Conservation (phyloP, 2,797 vertebrate genomes). For the Hoplostethus atlanticus region DNA sequence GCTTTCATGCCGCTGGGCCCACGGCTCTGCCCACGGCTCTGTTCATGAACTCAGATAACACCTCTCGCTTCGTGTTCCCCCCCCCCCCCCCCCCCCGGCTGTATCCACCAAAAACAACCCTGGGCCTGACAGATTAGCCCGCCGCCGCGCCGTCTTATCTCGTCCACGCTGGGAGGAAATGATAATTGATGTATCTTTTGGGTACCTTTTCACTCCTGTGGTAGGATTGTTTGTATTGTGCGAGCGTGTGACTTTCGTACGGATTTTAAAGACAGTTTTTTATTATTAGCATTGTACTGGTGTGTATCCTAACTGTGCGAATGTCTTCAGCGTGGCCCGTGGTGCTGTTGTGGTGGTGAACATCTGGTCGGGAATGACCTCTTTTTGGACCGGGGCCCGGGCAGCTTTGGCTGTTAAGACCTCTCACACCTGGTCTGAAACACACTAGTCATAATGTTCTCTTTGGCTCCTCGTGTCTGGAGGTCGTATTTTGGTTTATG, state of each 20-base stretch:
- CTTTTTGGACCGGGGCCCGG: conserved; percentile 39
- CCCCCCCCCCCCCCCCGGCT: not conserved
- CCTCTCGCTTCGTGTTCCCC: conserved; percentile 29
- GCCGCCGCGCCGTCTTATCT: not conserved
- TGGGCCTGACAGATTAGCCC: conserved; percentile 39
- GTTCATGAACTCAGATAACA: conserved; percentile 40
- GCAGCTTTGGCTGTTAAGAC: conserved; percentile 50
- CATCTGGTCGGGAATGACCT: conserved; percentile 69
- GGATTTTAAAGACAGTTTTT: too few species aligned
- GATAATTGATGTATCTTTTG: not conserved
- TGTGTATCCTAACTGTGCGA: conserved; percentile 9
- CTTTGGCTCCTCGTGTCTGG: conserved; percentile 56
- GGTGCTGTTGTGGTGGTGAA: conserved; percentile 48
- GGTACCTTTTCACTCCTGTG: not conserved
- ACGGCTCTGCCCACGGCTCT: conserved; percentile 48
- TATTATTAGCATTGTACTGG: not conserved
- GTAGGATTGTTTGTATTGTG: conserved; percentile 1
- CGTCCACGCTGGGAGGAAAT: not conserved
- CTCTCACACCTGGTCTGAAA: conserved; percentile 71
- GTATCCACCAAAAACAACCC: conserved; percentile 34
- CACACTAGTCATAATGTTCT: conserved; percentile 35
- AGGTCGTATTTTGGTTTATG: conserved; percentile 69
- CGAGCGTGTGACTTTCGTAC: not conserved
- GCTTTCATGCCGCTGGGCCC: conserved; percentile 46
- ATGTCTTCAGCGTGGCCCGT: conserved; percentile 46